Base-by-base conservation (phyloP, 1,140 invertebrate genomes). In the Ips typographus region DNA sequence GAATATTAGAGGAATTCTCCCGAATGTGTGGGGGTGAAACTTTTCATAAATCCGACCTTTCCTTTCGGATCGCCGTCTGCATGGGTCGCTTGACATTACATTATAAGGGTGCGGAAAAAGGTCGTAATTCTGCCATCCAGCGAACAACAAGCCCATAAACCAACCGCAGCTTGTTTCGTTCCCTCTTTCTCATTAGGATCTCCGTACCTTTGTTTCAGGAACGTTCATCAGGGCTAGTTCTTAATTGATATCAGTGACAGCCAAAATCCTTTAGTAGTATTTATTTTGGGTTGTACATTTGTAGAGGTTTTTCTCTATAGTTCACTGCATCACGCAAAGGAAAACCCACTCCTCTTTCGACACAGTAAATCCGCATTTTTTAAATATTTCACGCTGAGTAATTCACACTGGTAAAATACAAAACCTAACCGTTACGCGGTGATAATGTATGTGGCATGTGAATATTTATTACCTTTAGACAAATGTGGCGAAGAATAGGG, bases 61-160 rank as follows among this genome's bases (percentile, higher is more conserved):
- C 67, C 67, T 62, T 55, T 62, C 40, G 38, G 52, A 56, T 57
- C 7, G 40, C 40, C 47, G 47, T 59, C 59, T 51, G 60, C 67
- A 59, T 51, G 67, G 67, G 67, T 69, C 67, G 67, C 49, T 59
- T 51, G 67, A 69, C 67, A 69, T 63, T 69, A 69, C 60, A 69
- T 60, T 69, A 69, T 69, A 69, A 57, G 67, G 67, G 67, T 69
- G 67, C 67, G 67, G 67, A 69, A 69, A 68, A 70, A 65, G 63
- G 53, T 65, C 68, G 68, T 70, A 70, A 70, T 70, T 70, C 62
- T 65, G 62, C 52, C 62, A 60, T 61, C 61, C 62, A 42, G 53
- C 51, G 44, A 70, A 70, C 68, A 70, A 70, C 68, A 70, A 65
- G 60, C 61, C 59, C 68, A 70, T 65, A 65, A 70, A 65, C 44